Base-by-base conservation (phyloP, 2,797 vertebrate species). In the Gadopsis marmoratus region DNA sequence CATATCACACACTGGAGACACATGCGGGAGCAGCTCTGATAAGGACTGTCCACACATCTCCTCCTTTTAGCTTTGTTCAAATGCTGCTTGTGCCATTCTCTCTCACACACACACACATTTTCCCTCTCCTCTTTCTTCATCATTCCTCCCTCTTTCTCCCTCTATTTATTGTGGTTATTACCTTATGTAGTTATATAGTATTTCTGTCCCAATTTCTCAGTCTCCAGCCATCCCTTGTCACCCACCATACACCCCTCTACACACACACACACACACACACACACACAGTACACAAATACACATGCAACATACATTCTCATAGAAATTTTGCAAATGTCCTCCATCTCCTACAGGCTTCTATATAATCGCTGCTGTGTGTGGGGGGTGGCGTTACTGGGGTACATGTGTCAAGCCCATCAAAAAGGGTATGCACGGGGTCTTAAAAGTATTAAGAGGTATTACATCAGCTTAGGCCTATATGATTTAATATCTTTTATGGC, bases 181-280 rank as follows among this genome's bases (percentile, higher is more conserved):
- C 9, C 14, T 50, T 60, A 61, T 48, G 43, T 41, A 62, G 45
- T 50, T 65, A 56, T 56, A 8, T 71, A 53, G 50, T 43, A 60
- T 79, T 60, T 78, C 7, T 83, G 73, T 51, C 85, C 79, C 66
- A 88, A 45, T 86, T 90, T 85, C 29, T 50, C 37, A 29, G 21
- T 35, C 31, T 45, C 31, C 58, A 56, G 21, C 33, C 23, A 2
- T 23, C 45, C 63, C 37, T 26, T 9, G 37, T 48, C 26, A 35
- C 68, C 23, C 43, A 11, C 14, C 54, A 26, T 2, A 26, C 26
- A 26, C 23, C 43, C 14, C 19, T 47, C 26, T 31, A 63, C 23
- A 37, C 14, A 14, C 54, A 72, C 63, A 61, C 63, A 45, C 64
- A 51, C 43, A 23, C 54, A 72, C 68, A 61, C 68, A 45, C 64